Percentiles rank a stretch among this genome's conserved stretches.
Evolutionary conservation across 2,113 vertebrate species (phyloP).

Genomic region (Mandrillus leucophaeus): DNA sequence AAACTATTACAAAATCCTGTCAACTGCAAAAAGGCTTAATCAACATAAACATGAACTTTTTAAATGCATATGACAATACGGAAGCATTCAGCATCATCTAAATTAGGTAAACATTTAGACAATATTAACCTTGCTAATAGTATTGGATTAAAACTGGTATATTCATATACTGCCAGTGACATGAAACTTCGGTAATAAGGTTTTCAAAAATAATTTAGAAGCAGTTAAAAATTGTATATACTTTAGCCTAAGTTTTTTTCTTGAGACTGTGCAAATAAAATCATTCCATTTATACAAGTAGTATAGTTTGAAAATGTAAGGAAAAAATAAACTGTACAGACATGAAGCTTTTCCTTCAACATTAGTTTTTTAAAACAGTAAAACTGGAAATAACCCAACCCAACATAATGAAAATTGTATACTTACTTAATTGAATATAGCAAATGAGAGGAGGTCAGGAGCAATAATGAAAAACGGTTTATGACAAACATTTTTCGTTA

Average conservation of each 20-base stretch:
- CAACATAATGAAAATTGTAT: constrained; percentile 31
- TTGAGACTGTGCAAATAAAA: constrained; percentile 31
- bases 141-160: constrained; percentile 28
- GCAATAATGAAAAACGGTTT: constrained; percentile 83
- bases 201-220: constrained; percentile 51
- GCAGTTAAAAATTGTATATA: not conserved
- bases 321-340: not conserved
- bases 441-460: constrained; percentile 78
- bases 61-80: not conserved
- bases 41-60: not conserved
- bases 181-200: not conserved
- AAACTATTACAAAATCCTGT: not conserved
- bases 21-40: not conserved
- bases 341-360: not conserved
- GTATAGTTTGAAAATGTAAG: not conserved
- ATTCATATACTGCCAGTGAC: not conserved
- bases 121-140: not conserved
- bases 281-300: not conserved
- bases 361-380: not conserved
- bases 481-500: constrained; percentile 81
- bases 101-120: constrained; percentile 28
- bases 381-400: not conserved
- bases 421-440: constrained; percentile 55
- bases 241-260: constrained; percentile 19
- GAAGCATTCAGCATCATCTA: not conserved